Base-by-base conservation (phyloP, 2,888 invertebrate species). In the Chaetogeoica ovagalla region DNA sequence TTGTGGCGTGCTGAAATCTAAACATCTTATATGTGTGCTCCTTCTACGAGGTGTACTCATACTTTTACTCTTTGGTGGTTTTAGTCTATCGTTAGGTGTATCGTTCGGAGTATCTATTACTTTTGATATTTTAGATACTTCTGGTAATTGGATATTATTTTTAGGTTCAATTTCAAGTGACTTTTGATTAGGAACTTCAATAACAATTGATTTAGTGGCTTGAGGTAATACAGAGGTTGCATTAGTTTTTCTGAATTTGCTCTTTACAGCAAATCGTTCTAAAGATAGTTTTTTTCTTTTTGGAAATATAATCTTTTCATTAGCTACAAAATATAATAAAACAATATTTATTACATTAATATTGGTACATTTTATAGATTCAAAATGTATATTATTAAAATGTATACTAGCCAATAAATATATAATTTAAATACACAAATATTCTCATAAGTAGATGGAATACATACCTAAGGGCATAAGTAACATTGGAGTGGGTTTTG, bases 171-270 rank as follows among this genome's bases (percentile, higher is more conserved):
- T 70, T 70, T 79, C 70, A 57, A 79, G n/a, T 21, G 70, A 21
- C 70, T 30, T 79, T 71, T 79, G 77, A 55, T 63, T 71, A 70
- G 77, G 77, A 69, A 79, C 77, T 79, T 79, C 69, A 63, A 79
- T 79, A 55, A 79, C 21, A 71, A 79, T 79, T 39, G 77, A 71
- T 39, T 48, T 9, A 48, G 30, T 21, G 37, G 70, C 9, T 9
- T 62, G 60, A 62, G 55, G 17, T 21, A 11, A 8, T 39, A 23
- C 5, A 19, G 23, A 57, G 23, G 17, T 13, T 52, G 63, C 39
- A 55, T 79, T 79, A 39, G 37, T 19, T 71, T 19, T 79, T 23
- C 55, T 79, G 37, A 79, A 79, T 39, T 79, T 62, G 23, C 77
- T 79, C 7, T 19, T 62, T 55, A 79, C n/a, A 13, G 55, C 55